A percentile compares a stretch with the other conserved stretches of the same genome.
phyloP scores from a whole-genome alignment of 2,797 vertebrate genomes.

The Sebastes iracundus region DNA sequence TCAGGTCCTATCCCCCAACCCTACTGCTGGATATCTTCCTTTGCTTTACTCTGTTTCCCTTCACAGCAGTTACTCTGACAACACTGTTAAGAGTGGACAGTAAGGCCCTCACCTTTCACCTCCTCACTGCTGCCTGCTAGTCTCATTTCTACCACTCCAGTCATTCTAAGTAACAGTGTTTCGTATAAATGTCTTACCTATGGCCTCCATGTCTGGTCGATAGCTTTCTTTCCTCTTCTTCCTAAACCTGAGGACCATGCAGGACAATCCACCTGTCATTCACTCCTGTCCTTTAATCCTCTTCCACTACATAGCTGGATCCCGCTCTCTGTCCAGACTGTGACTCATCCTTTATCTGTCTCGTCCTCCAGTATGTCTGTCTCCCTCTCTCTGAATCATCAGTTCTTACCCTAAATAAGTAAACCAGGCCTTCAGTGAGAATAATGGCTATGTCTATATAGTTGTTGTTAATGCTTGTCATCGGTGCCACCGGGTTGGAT shows the following conservation, averaged over 20 bases:
- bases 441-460: no score
- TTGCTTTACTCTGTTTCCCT: neutral
- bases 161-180: neutral
- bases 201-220: constrained; percentile 11
- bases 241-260: neutral
- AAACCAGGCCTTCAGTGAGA: no score
- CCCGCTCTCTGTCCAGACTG: neutral
- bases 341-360: constrained; percentile 35
- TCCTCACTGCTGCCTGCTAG: neutral
- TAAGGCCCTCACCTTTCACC: neutral
- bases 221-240: neutral
- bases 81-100: neutral
- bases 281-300: neutral
- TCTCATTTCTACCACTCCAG: neutral
- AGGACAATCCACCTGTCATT: neutral
- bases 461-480: neutral
- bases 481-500: neutral
- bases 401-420: no score
- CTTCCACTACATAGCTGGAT: neutral
- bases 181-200: constrained; percentile 5
- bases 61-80: neutral
- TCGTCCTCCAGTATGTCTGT: neutral
- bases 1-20: neutral
- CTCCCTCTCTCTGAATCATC: constrained; percentile 6
- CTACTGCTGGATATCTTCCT: neutral